Base-by-base conservation (phyloP, 1,140 invertebrate species). In the Druon quercuslanigerum region DNA sequence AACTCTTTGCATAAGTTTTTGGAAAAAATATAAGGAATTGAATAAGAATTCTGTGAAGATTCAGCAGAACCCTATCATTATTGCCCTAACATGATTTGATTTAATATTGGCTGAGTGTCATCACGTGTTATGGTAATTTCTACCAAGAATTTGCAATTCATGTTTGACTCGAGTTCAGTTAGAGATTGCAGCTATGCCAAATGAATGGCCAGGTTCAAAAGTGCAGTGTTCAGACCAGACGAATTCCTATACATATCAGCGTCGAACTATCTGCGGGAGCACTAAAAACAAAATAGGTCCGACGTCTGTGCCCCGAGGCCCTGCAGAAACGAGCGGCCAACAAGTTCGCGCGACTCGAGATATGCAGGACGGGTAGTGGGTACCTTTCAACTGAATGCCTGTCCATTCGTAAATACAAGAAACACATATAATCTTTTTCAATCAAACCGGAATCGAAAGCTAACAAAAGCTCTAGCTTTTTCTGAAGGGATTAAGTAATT, bases 261-360 rank as follows among this genome's bases (percentile, higher is more conserved):
- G 60, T 33, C 60, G 16, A 66, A 33, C n/a, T 66, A 66, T 66
- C 60, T 66, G 33, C 60, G 40, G 60, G 25, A 66, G 60, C 60
- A 66, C 60, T 66, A 66, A 78, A 82, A 79, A 78, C 40, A 74
- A 79, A 77, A 77, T 77, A 79, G 75, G 72, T 51, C 72, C 75
- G 79, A 78, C 79, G 79, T 83, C 79, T 83, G 79, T 80, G 73
- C 82, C 82, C 79, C 73, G 76, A 77, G 82, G 77, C 56, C 20
- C 71, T 70, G 57, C 25, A 66, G 60, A 66, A 66, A 66, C 33
- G 60, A 33, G 46, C 40, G 40, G 33, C 60, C 20, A 72, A 75
- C 72, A 76, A 71, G 75, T 57, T 77, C 57, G 54, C 57, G 54
- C 66, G 71, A 57, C 56, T 73, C 60, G 73, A 71, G 57, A 77